phyloP scores from a whole-genome alignment of 2,888 invertebrate genomes.

The Leucoptera coffeella region DNA sequence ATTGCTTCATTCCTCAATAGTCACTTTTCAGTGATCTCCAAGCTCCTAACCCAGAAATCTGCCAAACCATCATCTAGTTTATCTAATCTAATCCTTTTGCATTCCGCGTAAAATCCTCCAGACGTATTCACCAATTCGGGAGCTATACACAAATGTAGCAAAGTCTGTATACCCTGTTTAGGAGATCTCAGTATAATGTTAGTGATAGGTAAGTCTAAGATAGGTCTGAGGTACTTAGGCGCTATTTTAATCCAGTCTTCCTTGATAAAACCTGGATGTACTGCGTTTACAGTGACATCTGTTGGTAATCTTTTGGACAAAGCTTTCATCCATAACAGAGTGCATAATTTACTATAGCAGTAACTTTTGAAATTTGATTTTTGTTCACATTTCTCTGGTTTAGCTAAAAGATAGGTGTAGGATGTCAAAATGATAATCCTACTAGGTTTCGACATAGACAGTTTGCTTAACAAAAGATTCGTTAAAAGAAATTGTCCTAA shows the following conservation, averaged over 20 bases:
- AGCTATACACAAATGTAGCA: constrained; percentile 64
- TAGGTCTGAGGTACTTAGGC: too few relatives aligned
- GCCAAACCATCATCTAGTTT: constrained; percentile 61
- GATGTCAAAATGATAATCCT: constrained; percentile 40
- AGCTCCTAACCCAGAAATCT: constrained; percentile 65
- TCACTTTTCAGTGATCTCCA: constrained; percentile 10
- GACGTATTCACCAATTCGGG: constrained; percentile 61
- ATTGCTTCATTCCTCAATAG: too few relatives aligned
- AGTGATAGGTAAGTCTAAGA: too few relatives aligned
- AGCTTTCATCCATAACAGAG: constrained; percentile 31
- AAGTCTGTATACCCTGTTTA: constrained; percentile 74
- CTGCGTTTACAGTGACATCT: constrained; percentile 68
- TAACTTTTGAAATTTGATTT: constrained; percentile 13
- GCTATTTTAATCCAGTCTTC: too few relatives aligned
- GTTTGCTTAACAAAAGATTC: constrained; percentile 50
- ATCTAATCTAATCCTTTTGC: constrained; percentile 51
- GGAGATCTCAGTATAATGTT: too few relatives aligned
- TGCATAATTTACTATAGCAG: constrained; percentile 28
- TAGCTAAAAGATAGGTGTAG: constrained; percentile 19
- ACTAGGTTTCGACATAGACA: constrained; percentile 26
- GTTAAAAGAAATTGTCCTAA: constrained; percentile 69
- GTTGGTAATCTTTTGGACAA: constrained; percentile 22
- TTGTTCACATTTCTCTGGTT: constrained; percentile 30
- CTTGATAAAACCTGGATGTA: constrained; percentile 79
- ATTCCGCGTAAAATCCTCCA: constrained; percentile 77